Base-by-base conservation (phyloP, 2,113 vertebrate species). In the Dicaeum eximium region DNA sequence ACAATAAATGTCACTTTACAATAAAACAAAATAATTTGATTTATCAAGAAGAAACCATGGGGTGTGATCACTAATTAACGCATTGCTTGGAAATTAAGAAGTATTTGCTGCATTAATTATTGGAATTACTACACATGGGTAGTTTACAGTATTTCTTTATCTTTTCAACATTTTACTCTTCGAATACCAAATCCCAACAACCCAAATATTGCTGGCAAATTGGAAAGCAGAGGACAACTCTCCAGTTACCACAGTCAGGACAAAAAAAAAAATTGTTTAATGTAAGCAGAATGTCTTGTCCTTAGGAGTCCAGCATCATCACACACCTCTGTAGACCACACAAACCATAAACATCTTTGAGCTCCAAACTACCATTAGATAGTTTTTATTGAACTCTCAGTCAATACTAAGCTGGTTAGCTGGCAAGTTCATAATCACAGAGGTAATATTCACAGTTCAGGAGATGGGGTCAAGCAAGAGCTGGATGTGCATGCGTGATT, bases 331-430 rank as follows among this genome's bases (percentile, higher is more conserved):
- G 19, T 7, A 95, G 58, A 93, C 44, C 91, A 80, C 71, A 58
- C 25, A 62, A 90, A 87, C 70, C 77, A 81, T 91, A 92, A 84
- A 88, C 3, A 17, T 82, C 67, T 86, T 44, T 62, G 75, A 77
- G 70, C 51, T 93, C 85, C 80, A 54, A 86, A 93, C 61, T 74
- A 56, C 35, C 88, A 35, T 38, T 53, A 80, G 69, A 88, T 25
- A 80, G 64, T 50, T 93, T 86, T 88, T 95, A 96, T 88, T 90
- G 93, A 94, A 42, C 38, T 47, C 25, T 25, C 78, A 90, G 58
- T 95, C 93, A 95, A 95, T 96, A 93, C 64, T 97, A 93, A 96
- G 47, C 87, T 38, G 71, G 87, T 96, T 97, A 95, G 64, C 64
- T 80, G 44, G 78, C 75, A 90, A 96, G 86, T 95, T 96, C 91